A percentile compares a stretch with the other conserved stretches of the same genome.
Evolutionary conservation across 2,113 vertebrate species (phyloP).

Genomic region (Lampris megalopsis): DNA sequence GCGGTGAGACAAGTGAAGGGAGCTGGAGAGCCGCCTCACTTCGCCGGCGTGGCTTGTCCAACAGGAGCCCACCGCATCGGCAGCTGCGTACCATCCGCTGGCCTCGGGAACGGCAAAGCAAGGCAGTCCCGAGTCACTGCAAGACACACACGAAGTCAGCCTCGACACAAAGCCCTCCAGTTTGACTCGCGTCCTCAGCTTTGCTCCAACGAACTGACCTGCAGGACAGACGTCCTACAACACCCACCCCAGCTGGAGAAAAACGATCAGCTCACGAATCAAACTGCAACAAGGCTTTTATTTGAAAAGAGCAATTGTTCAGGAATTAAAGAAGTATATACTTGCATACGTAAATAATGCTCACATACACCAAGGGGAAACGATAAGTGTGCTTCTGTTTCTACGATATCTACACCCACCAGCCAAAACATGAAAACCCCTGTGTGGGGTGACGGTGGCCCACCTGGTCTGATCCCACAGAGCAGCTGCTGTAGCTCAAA

Average conservation of each 20-base stretch:
- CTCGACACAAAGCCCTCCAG: too few species aligned
- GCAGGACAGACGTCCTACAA: conserved; percentile 42
- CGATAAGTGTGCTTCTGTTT: conserved; percentile 59
- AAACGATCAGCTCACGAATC: background rate
- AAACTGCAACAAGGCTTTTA: conserved; percentile 70
- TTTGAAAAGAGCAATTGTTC: conserved; percentile 71
- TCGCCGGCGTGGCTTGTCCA: too few species aligned
- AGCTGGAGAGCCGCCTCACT: too few species aligned
- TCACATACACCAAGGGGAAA: conserved; percentile 73
- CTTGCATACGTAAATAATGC: conserved; percentile 72
- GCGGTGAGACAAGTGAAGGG: too few species aligned
- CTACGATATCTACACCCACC: conserved; percentile 33
- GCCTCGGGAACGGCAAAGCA: too few species aligned
- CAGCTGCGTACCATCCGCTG: too few species aligned
- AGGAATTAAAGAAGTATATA: conserved; percentile 75
- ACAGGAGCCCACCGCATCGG: too few species aligned
- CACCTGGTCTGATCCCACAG: too few species aligned
- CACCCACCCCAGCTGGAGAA: background rate
- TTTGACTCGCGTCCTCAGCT: background rate
- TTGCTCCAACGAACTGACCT: conserved; percentile 47
- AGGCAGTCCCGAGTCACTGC: too few species aligned
- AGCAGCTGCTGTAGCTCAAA: too few species aligned
- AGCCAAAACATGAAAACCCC: background rate
- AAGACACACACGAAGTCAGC: too few species aligned
- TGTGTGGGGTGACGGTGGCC: too few species aligned